A percentile compares a stretch with the other conserved stretches of the same genome.
phyloP scores from a whole-genome alignment of 2,797 vertebrate species.

The Tauraco hartlaubi region DNA sequence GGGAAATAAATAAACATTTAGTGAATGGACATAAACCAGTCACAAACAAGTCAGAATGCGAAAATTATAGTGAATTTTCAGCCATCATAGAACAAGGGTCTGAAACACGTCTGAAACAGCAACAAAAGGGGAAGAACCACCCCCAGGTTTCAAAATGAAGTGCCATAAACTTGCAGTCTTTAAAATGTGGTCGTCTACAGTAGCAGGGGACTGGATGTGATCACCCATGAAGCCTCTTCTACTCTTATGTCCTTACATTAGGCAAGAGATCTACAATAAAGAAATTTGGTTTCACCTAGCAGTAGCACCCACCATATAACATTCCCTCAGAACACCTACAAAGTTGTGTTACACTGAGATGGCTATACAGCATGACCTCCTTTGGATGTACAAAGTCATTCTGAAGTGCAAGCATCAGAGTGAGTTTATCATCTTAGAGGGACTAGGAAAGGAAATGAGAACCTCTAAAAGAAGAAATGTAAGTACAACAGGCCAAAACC shows the following conservation, averaged over 20 bases:
- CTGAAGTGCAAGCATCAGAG: not conserved
- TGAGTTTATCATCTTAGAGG: not conserved
- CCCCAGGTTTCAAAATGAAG: not conserved
- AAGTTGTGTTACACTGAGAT: not conserved
- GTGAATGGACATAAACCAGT: not conserved
- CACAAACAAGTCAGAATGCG: not conserved
- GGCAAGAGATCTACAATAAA: not conserved
- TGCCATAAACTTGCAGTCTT: not conserved
- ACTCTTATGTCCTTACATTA: not conserved
- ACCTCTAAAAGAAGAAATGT: not conserved
- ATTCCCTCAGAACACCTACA: not conserved
- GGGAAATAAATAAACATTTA: not conserved
- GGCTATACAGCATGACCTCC: not conserved
- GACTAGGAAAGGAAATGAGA: not conserved
- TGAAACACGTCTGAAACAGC: not conserved
- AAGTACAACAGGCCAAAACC: not conserved
- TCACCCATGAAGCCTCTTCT: not conserved
- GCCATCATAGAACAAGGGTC: fast-evolving
- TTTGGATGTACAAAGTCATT: not conserved
- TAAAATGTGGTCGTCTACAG: not conserved
- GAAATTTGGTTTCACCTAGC: not conserved
- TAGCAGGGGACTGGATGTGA: not conserved
- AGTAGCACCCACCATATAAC: not conserved
- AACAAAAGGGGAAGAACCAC: not conserved
- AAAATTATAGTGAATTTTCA: not conserved